Evolutionary conservation across 2,888 invertebrate genomes (phyloP).

Genomic region (Creontiades dilutus): DNA sequence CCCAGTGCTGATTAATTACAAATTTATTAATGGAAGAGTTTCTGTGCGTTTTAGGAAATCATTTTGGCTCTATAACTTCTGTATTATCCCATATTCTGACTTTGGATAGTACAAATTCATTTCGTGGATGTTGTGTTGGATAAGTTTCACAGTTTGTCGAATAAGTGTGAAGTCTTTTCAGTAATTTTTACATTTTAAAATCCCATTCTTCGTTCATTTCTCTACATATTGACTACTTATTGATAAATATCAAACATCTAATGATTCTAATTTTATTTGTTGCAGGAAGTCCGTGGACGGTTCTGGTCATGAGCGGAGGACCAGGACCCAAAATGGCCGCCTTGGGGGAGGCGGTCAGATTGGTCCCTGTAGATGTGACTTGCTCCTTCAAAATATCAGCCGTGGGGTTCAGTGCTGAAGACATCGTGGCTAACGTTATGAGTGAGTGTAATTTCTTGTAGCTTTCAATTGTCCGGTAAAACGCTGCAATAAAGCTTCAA

Average conservation of each 20-base stretch:
- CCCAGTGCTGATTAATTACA: too few relatives aligned
- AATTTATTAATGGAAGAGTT: too few relatives aligned
- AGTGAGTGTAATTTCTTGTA: slow-evolving; percentile 78
- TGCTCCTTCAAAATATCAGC: slow-evolving; percentile 94
- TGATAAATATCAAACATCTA: neutral
- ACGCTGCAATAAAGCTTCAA: too few relatives aligned
- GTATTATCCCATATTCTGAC: too few relatives aligned
- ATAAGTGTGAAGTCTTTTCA: too few relatives aligned
- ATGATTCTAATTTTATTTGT: slow-evolving; percentile 1
- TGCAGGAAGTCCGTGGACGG: slow-evolving; percentile 95
- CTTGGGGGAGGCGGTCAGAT: slow-evolving; percentile 91
- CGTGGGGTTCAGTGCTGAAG: slow-evolving; percentile 81
- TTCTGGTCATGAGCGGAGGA: slow-evolving; percentile 84
- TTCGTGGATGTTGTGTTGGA: too few relatives aligned
- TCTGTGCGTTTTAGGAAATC: too few relatives aligned
- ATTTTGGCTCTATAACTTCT: too few relatives aligned
- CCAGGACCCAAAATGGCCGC: slow-evolving; percentile 85
- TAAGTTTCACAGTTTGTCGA: too few relatives aligned
- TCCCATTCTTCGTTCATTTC: neutral
- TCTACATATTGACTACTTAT: neutral
- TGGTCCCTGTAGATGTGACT: slow-evolving; percentile 93
- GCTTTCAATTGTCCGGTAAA: too few relatives aligned
- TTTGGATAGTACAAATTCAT: too few relatives aligned
- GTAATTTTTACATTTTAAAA: neutral
- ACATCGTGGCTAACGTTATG: slow-evolving; percentile 81